Evolutionary conservation across 2,888 invertebrate genomes (phyloP).

Genomic region (Poecilus cupreus): DNA sequence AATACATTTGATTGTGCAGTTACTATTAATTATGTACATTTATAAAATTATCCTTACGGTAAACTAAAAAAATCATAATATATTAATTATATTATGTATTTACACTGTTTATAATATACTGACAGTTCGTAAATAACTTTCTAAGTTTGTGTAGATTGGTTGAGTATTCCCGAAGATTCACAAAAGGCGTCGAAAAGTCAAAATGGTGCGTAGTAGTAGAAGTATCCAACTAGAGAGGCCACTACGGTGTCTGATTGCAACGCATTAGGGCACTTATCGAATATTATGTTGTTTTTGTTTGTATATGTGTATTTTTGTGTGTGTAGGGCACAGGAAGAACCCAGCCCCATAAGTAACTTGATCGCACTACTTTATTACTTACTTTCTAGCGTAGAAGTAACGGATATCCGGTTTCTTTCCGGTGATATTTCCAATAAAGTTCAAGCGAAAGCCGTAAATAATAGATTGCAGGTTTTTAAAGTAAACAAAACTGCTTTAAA

Average conservation of each 20-base stretch:
- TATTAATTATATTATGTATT: background rate
- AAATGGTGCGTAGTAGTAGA: conserved; percentile 25
- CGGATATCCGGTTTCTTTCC: conserved; percentile 18
- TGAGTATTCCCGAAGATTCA: background rate
- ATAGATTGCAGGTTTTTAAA: background rate
- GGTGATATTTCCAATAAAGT: background rate
- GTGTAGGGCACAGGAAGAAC: conserved; percentile 21
- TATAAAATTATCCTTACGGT: background rate
- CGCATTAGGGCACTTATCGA: conserved; percentile 65
- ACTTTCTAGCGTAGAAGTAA: conserved; percentile 19
- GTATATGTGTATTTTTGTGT: conserved; percentile 10
- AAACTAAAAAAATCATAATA: no score
- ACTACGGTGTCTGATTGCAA: conserved; percentile 68
- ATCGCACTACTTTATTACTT: conserved; percentile 49
- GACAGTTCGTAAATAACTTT: background rate
- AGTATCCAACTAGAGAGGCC: conserved; percentile 64
- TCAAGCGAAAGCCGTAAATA: background rate
- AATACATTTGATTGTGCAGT: background rate
- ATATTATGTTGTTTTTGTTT: conserved; percentile 34
- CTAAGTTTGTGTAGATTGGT: no score
- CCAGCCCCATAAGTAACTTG: conserved; percentile 27
- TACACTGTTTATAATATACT: background rate
- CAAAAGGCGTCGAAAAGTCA: background rate
- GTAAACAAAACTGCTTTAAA: background rate
- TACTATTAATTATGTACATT: background rate